Evolutionary conservation across 2,888 invertebrate genomes (phyloP).

Genomic region (Caenorhabditis angaria): DNA sequence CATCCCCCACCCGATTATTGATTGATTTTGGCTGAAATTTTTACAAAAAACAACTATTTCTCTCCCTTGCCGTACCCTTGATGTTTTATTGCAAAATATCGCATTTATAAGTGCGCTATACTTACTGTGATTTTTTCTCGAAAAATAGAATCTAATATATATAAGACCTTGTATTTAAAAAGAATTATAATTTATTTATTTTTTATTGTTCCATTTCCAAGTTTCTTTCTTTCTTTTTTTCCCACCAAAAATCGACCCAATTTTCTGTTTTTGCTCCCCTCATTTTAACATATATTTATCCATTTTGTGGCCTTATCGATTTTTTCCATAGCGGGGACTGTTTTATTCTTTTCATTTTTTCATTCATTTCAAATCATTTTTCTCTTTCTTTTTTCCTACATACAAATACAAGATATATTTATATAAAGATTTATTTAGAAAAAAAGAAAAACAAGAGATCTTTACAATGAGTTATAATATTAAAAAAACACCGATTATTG

Average conservation of each 20-base stretch:
- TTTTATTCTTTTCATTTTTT: too few relatives aligned
- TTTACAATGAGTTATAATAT: neutral
- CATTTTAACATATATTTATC: slow-evolving; percentile 3
- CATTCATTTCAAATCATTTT: too few relatives aligned
- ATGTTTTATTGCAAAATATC: slow-evolving; percentile 12
- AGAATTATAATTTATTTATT: slow-evolving; percentile 16
- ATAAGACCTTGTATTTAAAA: slow-evolving; percentile 12
- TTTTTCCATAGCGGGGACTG: slow-evolving; percentile 6
- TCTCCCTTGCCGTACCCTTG: slow-evolving; percentile 9
- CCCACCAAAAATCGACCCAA: neutral
- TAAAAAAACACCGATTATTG: too few relatives aligned
- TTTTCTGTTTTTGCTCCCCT: slow-evolving; percentile 5
- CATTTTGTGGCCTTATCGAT: slow-evolving; percentile 11
- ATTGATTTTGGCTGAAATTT: too few relatives aligned
- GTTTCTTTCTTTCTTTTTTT: neutral
- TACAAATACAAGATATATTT: slow-evolving; percentile 4
- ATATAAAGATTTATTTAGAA: slow-evolving; percentile 2
- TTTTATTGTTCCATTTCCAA: neutral
- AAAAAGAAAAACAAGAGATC: neutral
- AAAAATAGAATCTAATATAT: neutral
- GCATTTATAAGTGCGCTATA: slow-evolving; percentile 15
- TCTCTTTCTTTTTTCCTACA: neutral
- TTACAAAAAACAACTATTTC: too few relatives aligned
- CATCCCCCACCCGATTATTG: too few relatives aligned
- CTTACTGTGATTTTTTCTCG: slow-evolving; percentile 35